These are phyloP conservation scores for Pyrocephalus nanus DNA, from an alignment of 2,797 vertebrate species.

Conservation along the genomic window DNA sequence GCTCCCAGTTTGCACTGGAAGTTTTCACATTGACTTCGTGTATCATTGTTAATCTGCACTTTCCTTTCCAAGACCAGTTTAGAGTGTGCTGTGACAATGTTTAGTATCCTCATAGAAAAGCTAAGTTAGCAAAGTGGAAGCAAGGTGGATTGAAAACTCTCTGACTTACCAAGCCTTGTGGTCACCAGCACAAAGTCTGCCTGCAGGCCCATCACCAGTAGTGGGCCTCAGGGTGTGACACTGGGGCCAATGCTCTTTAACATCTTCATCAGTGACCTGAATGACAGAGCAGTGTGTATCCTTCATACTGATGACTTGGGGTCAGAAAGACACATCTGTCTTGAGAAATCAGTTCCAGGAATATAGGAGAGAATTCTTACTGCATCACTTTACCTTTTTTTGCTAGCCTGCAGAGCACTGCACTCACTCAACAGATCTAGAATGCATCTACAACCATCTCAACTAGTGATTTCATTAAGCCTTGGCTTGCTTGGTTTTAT, in stretches of 20 bases:
- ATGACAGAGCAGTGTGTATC: not conserved
- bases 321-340: not conserved
- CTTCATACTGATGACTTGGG: not conserved
- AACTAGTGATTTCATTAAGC: constrained; percentile 4
- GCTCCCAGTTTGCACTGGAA: not conserved
- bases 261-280: not conserved
- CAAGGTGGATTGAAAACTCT: not conserved
- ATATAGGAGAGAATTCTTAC: not conserved
- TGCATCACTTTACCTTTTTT: not conserved
- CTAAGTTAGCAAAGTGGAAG: not conserved
- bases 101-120: not conserved
- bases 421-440: constrained; percentile 18
- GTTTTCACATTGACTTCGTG: not conserved
- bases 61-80: not conserved
- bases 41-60: not conserved
- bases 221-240: not conserved
- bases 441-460: constrained; percentile 40
- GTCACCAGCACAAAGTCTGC: not conserved
- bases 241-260: not conserved
- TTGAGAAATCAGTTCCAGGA: not conserved
- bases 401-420: not conserved
- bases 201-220: accelerated
- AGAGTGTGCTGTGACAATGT: not conserved
- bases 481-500: not conserved
- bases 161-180: not conserved